Evolutionary conservation across 2,113 vertebrate species (phyloP).

Genomic region (Pseudorasbora parva): DNA sequence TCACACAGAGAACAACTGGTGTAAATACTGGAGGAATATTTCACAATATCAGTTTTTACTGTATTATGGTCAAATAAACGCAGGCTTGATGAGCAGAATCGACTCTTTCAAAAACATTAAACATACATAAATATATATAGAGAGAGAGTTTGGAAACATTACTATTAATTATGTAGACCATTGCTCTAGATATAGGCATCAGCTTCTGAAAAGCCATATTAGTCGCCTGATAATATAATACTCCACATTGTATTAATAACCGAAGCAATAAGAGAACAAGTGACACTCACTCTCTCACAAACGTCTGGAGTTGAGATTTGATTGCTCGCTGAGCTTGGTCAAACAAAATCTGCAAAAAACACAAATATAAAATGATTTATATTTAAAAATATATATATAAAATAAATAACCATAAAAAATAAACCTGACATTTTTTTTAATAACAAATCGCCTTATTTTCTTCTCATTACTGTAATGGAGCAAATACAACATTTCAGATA

Average conservation of each 20-base stretch:
- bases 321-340: constrained; percentile 98
- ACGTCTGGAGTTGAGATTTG: constrained; percentile 93
- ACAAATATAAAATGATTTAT: neutral
- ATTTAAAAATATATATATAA: too few species aligned
- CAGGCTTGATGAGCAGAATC: too few species aligned
- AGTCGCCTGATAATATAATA: neutral
- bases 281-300: constrained; percentile 94
- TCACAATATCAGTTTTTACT: too few species aligned
- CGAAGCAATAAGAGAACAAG: neutral
- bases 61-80: too few species aligned
- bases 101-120: too few species aligned
- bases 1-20: too few species aligned
- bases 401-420: neutral
- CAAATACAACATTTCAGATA: neutral
- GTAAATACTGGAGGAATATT: too few species aligned
- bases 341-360: constrained; percentile 88
- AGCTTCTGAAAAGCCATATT: neutral
- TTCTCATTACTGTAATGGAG: neutral
- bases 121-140: too few species aligned
- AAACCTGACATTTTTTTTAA: neutral
- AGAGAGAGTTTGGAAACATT: too few species aligned
- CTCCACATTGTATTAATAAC: neutral
- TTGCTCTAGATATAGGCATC: neutral
- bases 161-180: too few species aligned
- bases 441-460: neutral